Evolutionary conservation across 2,888 invertebrate genomes (phyloP), one percentile per base, ranked within the genome.

Genomic region (Leucophenga montana): DNA sequence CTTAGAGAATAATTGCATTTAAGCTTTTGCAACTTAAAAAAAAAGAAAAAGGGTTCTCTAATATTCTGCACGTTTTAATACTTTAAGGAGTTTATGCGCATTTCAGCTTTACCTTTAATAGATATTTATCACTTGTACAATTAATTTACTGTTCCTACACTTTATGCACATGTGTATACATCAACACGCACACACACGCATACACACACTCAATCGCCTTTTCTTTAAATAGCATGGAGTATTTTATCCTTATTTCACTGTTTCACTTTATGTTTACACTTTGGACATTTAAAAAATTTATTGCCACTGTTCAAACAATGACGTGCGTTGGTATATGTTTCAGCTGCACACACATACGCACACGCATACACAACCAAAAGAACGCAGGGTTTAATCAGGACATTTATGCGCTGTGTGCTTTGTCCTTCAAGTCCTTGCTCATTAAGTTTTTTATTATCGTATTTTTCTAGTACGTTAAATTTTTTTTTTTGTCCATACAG

Each of bases 121-220:
- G 84, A 84, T 84, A 80, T 80, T 82, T 75, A 80, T 80, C 77
- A 78, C 82, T 61, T 70, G 61, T 70, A 78, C 82, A 83, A 80
- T 82, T 80, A 82, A 77, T 82, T 76, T 77, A 75, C 76, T 84
- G 76, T 83, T 83, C 66, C 53, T 69, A 69, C 69, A 64, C 68
- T 57, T 53, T 39, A 69, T 4, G 4, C 27, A 27, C 71, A 62
- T 57, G 39, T 61, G 53, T 44, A 68, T 69, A 73, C 66, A 57
- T 66, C 70, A 57, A 33, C 65, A 57, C 64, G 59, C 54, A 54
- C 73, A 64, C 62, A 72, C 61, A 53, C 62, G 62, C 18, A 54
- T 44, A 65, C 59, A 65, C n/a, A n/a, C n/a, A n/a, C n/a, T 65
- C 61, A 48, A 9, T 48, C n/a, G 27, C 27, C 27, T 3, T 27